Evolutionary conservation across 2,113 vertebrate genomes (phyloP).

Genomic region (Baryphthengus martii): DNA sequence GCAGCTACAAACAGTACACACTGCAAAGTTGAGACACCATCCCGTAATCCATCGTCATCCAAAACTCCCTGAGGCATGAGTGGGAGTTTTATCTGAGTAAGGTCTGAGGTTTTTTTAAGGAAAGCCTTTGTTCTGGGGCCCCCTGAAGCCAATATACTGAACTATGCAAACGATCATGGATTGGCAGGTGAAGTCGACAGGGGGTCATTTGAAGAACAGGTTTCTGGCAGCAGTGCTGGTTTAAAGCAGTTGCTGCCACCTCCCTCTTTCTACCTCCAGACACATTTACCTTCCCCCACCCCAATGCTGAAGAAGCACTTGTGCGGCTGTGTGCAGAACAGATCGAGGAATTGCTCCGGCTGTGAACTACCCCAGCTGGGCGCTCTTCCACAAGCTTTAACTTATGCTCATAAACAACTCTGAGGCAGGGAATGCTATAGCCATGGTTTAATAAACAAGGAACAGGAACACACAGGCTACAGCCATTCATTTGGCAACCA

Average conservation of each 20-base stretch:
- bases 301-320: background rate
- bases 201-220: conserved; percentile 18
- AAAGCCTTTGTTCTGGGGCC: conserved; percentile 40
- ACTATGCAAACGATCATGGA: background rate
- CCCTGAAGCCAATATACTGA: conserved; percentile 10
- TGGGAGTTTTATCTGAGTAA: conserved; percentile 53
- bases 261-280: background rate
- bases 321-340: background rate
- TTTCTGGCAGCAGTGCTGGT: background rate
- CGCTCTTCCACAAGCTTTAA: background rate
- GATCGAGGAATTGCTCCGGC: background rate
- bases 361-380: background rate
- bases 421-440: background rate
- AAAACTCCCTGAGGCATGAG: conserved; percentile 47
- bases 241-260: background rate
- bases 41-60: conserved; percentile 21
- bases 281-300: background rate
- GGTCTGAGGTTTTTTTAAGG: conserved; percentile 19
- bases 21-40: conserved; percentile 19
- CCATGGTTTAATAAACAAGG: background rate
- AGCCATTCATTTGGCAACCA: accelerated
- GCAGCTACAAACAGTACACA: background rate
- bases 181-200: conserved; percentile 19
- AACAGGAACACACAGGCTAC: background rate
- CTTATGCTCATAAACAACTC: background rate